Evolutionary conservation across 2,797 vertebrate genomes (phyloP).

Genomic region (Discoglossus pictus): DNA sequence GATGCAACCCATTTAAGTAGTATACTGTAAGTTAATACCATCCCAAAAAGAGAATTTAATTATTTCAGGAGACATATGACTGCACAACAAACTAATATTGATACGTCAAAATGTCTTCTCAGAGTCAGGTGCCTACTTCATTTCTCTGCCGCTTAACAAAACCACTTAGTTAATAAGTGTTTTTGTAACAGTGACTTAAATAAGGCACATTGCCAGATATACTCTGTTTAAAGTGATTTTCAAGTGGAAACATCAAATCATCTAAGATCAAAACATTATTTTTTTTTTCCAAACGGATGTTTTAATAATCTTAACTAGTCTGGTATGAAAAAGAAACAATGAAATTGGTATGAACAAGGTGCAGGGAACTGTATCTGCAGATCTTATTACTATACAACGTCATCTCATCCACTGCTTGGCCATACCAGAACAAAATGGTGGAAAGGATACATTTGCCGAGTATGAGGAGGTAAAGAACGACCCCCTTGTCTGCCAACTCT

Average conservation of each 20-base stretch:
- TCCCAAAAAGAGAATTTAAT: constrained; percentile 25
- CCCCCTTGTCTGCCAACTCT: no score
- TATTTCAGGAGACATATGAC: constrained; percentile 15
- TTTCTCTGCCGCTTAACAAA: background rate
- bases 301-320: no score
- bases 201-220: background rate
- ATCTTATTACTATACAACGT: no score
- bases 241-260: background rate
- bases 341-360: no score
- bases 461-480: no score
- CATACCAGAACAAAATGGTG: no score
- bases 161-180: constrained; percentile 2
- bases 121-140: background rate
- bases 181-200: background rate
- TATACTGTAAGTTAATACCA: constrained; percentile 16
- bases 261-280: background rate
- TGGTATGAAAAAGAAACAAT: no score
- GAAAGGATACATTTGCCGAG: no score
- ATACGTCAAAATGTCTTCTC: background rate
- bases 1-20: background rate
- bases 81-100: constrained; percentile 15
- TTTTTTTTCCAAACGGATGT: background rate
- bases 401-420: no score
- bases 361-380: no score
- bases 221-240: background rate